Evolutionary conservation across 2,888 invertebrate species (phyloP).

Genomic region (Xanthia icteritia): DNA sequence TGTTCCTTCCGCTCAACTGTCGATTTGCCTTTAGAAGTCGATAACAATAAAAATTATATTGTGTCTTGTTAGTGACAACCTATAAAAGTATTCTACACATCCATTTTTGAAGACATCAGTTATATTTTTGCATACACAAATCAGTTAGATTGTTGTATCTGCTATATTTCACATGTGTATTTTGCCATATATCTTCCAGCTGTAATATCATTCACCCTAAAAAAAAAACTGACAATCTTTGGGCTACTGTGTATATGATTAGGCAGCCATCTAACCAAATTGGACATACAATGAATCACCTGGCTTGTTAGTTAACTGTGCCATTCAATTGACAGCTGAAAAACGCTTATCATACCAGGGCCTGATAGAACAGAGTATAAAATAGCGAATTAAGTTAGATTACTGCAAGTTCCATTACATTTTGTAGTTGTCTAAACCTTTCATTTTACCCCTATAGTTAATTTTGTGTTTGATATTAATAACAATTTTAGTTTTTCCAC

Average conservation of each 20-base stretch:
- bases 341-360: background rate
- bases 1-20: background rate
- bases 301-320: background rate
- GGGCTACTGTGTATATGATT: background rate
- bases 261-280: constrained; percentile 14
- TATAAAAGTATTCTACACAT: background rate
- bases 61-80: too few species aligned
- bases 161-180: background rate
- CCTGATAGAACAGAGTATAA: background rate
- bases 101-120: background rate
- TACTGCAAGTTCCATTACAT: constrained; percentile 6
- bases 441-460: background rate
- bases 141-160: too few species aligned
- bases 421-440: background rate
- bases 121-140: background rate
- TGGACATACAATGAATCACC: background rate
- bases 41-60: too few species aligned
- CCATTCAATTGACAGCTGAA: background rate
- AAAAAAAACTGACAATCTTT: background rate
- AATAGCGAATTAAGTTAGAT: background rate
- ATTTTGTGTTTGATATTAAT: constrained; percentile 31
- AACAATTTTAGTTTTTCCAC: constrained; percentile 44
- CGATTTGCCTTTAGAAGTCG: too few species aligned
- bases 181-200: background rate
- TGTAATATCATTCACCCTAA: background rate